These are phyloP conservation scores for Sebastes vulpes DNA, from an alignment of 2,797 vertebrate species.

Conservation along the genomic window DNA sequence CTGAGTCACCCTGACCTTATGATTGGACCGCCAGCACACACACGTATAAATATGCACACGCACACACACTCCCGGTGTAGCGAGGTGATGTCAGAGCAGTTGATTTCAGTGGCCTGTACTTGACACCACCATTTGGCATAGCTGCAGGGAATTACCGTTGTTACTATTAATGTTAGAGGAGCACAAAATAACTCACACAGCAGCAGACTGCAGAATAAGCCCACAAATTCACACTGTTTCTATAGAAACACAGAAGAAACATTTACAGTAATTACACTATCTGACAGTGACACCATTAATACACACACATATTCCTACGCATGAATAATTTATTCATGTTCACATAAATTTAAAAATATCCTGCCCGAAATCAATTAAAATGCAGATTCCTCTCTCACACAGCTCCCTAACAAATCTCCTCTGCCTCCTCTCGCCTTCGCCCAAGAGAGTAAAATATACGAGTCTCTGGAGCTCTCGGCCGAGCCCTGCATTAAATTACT, in stretches of 20 bases:
- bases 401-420: slow-evolving; percentile 31
- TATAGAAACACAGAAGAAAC: slow-evolving; percentile 18
- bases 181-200: neutral
- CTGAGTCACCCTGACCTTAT: slow-evolving; percentile 54
- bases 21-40: neutral
- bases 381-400: slow-evolving; percentile 33
- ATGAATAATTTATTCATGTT: slow-evolving; percentile 51
- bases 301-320: neutral
- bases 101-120: slow-evolving; percentile 43
- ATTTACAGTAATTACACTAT: neutral
- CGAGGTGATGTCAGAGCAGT: slow-evolving; percentile 27
- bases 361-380: slow-evolving; percentile 41
- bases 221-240: neutral
- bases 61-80: neutral
- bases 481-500: slow-evolving; percentile 39
- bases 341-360: slow-evolving; percentile 46
- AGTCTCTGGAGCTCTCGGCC: slow-evolving; percentile 22
- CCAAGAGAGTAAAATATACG: slow-evolving; percentile 19
- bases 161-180: neutral
- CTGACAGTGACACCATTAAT: neutral
- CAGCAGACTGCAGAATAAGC: neutral
- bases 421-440: slow-evolving; percentile 8
- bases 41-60: neutral
- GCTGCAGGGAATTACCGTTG: slow-evolving; percentile 17
- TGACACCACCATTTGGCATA: slow-evolving; percentile 63